Conservation (phyloP, 2,888 invertebrate genomes). For the Salticus scenicus region DNA sequence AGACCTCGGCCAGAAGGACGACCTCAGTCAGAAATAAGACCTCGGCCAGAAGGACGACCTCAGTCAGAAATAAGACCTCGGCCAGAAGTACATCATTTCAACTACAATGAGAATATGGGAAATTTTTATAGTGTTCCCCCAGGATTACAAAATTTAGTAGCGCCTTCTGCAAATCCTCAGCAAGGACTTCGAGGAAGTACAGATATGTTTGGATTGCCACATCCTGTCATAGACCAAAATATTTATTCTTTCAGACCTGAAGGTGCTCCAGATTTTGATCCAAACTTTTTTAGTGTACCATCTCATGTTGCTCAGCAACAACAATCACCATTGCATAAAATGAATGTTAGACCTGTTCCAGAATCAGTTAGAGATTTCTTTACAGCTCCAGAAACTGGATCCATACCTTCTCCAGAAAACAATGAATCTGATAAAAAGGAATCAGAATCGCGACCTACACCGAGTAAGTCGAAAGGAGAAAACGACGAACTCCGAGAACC, state of each 20-base stretch:
- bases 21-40: background rate
- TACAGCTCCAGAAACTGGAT: slow-evolving; percentile 30
- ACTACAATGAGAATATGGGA: slow-evolving; percentile 15
- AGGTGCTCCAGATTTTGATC: slow-evolving; percentile 38
- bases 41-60: background rate
- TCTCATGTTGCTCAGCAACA: slow-evolving; percentile 49
- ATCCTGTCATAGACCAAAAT: slow-evolving; percentile 42
- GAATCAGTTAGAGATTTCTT: slow-evolving; percentile 46
- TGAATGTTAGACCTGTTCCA: slow-evolving; percentile 47
- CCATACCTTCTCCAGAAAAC: slow-evolving; percentile 14
- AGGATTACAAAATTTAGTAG: slow-evolving; percentile 47
- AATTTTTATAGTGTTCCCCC: slow-evolving; percentile 54
- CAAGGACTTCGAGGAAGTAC: slow-evolving; percentile 15
- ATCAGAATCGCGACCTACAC: background rate
- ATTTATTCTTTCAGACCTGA: slow-evolving; percentile 45
- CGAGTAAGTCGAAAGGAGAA: background rate
- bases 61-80: background rate
- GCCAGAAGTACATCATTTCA: slow-evolving; percentile 36
- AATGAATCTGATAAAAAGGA: slow-evolving; percentile 18
- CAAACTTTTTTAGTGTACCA: slow-evolving; percentile 60
- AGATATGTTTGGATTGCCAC: slow-evolving; percentile 60
- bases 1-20: background rate
- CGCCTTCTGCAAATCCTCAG: slow-evolving; percentile 25
- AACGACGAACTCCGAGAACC: slow-evolving; percentile 20
- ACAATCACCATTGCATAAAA: slow-evolving; percentile 38